Base-by-base conservation (phyloP, 2,797 vertebrate genomes). In the Paedocypris micromegethes region DNA sequence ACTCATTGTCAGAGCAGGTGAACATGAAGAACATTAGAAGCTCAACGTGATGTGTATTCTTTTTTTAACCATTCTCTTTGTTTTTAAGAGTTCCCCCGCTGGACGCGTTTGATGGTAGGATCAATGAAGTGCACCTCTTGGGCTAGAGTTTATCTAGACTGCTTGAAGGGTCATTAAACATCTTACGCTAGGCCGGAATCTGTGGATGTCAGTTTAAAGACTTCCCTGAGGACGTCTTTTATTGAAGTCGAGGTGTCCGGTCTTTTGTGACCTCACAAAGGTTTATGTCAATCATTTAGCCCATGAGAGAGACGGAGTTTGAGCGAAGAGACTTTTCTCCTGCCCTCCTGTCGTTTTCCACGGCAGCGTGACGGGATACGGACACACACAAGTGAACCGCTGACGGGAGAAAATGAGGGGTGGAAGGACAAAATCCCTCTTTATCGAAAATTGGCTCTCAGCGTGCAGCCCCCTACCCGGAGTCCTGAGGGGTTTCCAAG, bases 401-500 rank as follows among this genome's bases (percentile, higher is more conserved):
- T 74, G 74, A 78, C 76, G 72, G 54, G 7, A 70, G 53, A 59
- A 74, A 73, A 75, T 70, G 47, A 66, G 72, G 47, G 66, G 44
- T 47, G 72, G 66, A 61, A 64, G 67, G 67, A 70, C 72, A 70
- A 79, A 74, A 81, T 77, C 71, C 61, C 59, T 59, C 73, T 72
- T 81, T 75, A 77, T 77, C 71, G 57, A 77, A 71, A 74, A 78
- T 70, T 75, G 73, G 50, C 72, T 75, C 53, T 62, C 63, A 46
- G 58, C 64, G 70, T 75, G 71, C 67, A 38, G 70, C 58, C 58
- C 52, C 47, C 51, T 68, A 77, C 69, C 66, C 73, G 74, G 72
- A 79, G 74, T 76, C 74, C 80, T 69, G 59, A 75, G 70, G 58
- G 66, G 80, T 79, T 81, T 81, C 80, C 80, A 78, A 72, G 78